Conservation (phyloP, 2,888 invertebrate genomes). For the Andrena minutula region DNA sequence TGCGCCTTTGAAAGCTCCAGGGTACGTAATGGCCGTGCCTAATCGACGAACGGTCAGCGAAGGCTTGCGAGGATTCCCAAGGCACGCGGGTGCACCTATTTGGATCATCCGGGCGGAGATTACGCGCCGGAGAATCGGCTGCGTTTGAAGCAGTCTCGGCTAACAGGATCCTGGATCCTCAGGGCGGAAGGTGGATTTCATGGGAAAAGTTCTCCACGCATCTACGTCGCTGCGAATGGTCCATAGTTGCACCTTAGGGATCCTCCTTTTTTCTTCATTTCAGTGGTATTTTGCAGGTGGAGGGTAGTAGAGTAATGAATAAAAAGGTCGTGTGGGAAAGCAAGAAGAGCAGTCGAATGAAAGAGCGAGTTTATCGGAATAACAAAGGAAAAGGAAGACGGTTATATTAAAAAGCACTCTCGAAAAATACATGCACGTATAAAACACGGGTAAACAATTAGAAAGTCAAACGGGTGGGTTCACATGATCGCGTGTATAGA, state of each 20-base stretch:
- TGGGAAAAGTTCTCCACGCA: slow-evolving; percentile 73
- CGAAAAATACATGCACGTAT: neutral
- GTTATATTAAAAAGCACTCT: neutral
- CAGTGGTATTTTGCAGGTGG: neutral
- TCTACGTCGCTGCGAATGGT: slow-evolving; percentile 5
- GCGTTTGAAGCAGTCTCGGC: slow-evolving; percentile 73
- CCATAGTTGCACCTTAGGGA: neutral
- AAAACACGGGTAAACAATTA: slow-evolving; percentile 4
- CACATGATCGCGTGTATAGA: neutral
- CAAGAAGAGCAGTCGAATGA: neutral
- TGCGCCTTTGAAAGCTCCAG: slow-evolving; percentile 21
- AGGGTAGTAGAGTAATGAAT: slow-evolving; percentile 4
- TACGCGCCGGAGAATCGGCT: slow-evolving; percentile 51
- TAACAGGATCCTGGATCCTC: slow-evolving; percentile 76
- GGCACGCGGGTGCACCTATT: slow-evolving; percentile 21
- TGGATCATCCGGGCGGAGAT: slow-evolving; percentile 51
- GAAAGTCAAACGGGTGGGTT: neutral
- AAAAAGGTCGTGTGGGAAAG: neutral
- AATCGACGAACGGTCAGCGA: slow-evolving; percentile 58
- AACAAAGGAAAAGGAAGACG: neutral
- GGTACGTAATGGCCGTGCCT: slow-evolving; percentile 42
- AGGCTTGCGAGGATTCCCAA: slow-evolving; percentile 21
- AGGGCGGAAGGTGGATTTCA: slow-evolving; percentile 77
- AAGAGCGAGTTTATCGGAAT: neutral
- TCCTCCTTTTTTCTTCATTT: too few relatives aligned